These are phyloP conservation scores for Alviniconcha marisindica DNA, from an alignment of 1,140 invertebrate genomes.

Conservation along the genomic window DNA sequence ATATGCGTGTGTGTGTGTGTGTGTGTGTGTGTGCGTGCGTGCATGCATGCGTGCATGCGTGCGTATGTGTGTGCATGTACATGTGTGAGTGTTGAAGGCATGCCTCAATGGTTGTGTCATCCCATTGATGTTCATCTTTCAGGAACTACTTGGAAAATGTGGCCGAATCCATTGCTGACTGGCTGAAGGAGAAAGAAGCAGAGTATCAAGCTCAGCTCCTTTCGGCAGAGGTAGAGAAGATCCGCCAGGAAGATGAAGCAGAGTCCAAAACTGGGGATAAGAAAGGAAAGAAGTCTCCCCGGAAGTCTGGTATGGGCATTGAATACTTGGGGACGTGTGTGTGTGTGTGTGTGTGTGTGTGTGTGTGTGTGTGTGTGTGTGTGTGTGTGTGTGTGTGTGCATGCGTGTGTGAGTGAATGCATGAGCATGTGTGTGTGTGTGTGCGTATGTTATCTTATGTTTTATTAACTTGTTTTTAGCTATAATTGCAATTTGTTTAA, in stretches of 20 bases:
- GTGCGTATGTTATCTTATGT: no score
- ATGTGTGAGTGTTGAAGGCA: not conserved
- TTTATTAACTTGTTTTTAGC: no score
- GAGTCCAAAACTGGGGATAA: constrained; percentile 56
- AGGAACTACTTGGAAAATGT: constrained; percentile 76
- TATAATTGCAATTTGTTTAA: no score
- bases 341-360: not conserved
- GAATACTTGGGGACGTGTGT: not conserved
- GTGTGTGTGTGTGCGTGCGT: not conserved
- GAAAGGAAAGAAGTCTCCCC: constrained; percentile 57
- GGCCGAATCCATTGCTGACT: constrained; percentile 68
- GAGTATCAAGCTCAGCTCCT: constrained; percentile 72
- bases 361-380: not conserved
- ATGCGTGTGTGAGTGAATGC: no score
- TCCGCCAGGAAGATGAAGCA: constrained; percentile 65
- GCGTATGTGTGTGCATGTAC: not conserved
- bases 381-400: not conserved
- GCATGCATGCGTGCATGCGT: not conserved
- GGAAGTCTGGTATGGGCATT: constrained; percentile 55
- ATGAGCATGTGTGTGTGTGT: no score
- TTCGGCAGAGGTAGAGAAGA: constrained; percentile 68
- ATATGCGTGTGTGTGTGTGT: not conserved
- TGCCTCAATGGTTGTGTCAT: not conserved
- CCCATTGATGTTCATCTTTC: not conserved
- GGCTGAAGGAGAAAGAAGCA: constrained; percentile 73